These are phyloP conservation scores for Lota lota DNA, from an alignment of 2,113 vertebrate genomes.

Conservation along the genomic window DNA sequence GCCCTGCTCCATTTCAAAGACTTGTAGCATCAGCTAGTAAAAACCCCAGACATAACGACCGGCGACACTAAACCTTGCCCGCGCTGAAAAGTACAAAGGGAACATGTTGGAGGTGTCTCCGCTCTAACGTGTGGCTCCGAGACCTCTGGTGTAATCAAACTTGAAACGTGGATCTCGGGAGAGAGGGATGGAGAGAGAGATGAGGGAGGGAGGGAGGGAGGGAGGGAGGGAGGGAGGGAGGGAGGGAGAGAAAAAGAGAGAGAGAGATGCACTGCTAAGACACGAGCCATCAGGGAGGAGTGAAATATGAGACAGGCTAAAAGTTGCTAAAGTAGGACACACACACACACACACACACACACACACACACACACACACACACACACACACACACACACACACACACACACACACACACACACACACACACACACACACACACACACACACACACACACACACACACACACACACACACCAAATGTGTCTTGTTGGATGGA, in stretches of 20 bases:
- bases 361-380: conserved; percentile 18
- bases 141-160: too few relatives aligned
- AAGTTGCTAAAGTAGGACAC: conserved; percentile 2
- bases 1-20: too few relatives aligned
- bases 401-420: neutral
- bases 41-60: too few relatives aligned
- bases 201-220: neutral
- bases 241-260: neutral
- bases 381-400: neutral
- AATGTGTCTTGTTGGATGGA: conserved; percentile 16
- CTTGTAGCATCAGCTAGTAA: too few relatives aligned
- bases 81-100: too few relatives aligned
- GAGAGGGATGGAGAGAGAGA: neutral
- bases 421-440: conserved; percentile 1
- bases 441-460: conserved; percentile 1
- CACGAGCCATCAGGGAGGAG: neutral
- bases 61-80: too few relatives aligned
- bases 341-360: neutral
- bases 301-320: conserved; percentile 1
- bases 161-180: too few relatives aligned
- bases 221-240: neutral
- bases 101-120: too few relatives aligned
- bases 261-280: neutral
- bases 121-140: too few relatives aligned
- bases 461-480: neutral